Evolutionary conservation across 2,797 vertebrate species (phyloP).

Genomic region (Sebastes vulpes): DNA sequence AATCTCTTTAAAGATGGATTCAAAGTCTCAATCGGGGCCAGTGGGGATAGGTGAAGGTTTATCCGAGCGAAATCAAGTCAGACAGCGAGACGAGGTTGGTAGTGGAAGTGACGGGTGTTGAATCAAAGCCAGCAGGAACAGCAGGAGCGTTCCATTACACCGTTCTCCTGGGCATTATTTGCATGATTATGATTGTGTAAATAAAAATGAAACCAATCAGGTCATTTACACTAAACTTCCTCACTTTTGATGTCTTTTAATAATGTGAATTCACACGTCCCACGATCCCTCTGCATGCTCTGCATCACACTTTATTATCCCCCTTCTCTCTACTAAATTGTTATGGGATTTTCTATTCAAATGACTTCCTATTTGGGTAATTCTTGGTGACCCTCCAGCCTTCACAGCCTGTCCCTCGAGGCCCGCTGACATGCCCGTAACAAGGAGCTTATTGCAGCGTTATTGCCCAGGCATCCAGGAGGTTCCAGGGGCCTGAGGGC

Average conservation of each 20-base stretch:
- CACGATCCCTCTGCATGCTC: not conserved
- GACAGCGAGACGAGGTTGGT: not conserved
- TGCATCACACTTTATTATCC: conserved; percentile 39
- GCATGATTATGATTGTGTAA: not conserved
- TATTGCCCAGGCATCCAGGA: conserved; percentile 66
- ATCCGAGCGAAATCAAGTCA: conserved; percentile 32
- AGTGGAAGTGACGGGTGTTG: conserved; percentile 31
- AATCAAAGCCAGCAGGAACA: conserved; percentile 32
- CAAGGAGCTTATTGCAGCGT: conserved; percentile 73
- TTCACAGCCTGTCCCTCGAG: conserved; percentile 35
- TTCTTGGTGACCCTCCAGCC: conserved; percentile 54
- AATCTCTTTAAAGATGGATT: conserved; percentile 54
- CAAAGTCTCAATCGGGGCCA: conserved; percentile 30
- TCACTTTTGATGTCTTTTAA: conserved; percentile 15
- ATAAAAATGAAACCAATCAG: not conserved
- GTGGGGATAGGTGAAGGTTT: conserved; percentile 46
- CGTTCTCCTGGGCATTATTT: not conserved
- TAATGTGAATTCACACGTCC: conserved; percentile 11
- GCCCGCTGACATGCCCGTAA: conserved; percentile 60
- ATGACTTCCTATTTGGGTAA: conserved; percentile 29
- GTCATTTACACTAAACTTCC: conserved; percentile 2
- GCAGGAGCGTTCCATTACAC: conserved; percentile 19
- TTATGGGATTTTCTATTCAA: conserved; percentile 38
- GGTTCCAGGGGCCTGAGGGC: conserved; percentile 59
- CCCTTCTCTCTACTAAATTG: conserved; percentile 11